phyloP scores from a whole-genome alignment of 92 coral and sea anemone genomes.

The Palythoa grandiflora region DNA sequence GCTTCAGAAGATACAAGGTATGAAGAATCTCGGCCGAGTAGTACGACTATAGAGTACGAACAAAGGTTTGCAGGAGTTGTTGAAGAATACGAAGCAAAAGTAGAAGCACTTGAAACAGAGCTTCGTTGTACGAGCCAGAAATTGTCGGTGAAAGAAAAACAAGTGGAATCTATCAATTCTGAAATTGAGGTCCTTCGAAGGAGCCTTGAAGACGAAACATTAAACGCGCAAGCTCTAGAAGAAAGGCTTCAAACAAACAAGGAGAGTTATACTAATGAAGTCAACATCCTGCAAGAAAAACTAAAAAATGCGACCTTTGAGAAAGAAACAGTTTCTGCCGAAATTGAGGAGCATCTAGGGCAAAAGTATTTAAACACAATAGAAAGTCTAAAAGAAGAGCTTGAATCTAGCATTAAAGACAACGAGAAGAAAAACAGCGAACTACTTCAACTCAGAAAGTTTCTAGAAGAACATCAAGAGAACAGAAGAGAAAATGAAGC shows the following conservation, averaged over 20 bases:
- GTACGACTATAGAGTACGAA: constrained; percentile 16
- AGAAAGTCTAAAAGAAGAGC: constrained; percentile 64
- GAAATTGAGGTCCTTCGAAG: constrained; percentile 80
- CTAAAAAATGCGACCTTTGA: constrained; percentile 31
- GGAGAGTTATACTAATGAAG: background rate
- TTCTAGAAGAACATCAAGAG: constrained; percentile 41
- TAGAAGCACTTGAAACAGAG: constrained; percentile 11
- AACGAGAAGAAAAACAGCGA: constrained; percentile 55
- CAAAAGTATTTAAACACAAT: constrained; percentile 5
- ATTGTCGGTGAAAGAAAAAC: constrained; percentile 22
- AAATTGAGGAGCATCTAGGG: constrained; percentile 34
- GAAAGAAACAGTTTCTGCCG: constrained; percentile 44
- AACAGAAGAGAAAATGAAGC: constrained; percentile 34
- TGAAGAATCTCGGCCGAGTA: background rate
- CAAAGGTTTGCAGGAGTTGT: constrained; percentile 25
- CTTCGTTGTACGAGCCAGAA: constrained; percentile 23
- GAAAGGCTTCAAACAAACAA: constrained; percentile 52
- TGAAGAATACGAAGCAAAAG: constrained; percentile 33
- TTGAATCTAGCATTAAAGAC: constrained; percentile 54
- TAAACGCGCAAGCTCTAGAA: constrained; percentile 60
- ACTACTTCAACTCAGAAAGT: constrained; percentile 37
- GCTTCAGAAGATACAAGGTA: background rate
- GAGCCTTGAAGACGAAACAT: constrained; percentile 79
- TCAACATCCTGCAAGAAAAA: background rate
- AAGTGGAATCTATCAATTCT: constrained; percentile 66